Base-by-base conservation (phyloP, 2,888 invertebrate genomes). In the Melanostoma mellinum region DNA sequence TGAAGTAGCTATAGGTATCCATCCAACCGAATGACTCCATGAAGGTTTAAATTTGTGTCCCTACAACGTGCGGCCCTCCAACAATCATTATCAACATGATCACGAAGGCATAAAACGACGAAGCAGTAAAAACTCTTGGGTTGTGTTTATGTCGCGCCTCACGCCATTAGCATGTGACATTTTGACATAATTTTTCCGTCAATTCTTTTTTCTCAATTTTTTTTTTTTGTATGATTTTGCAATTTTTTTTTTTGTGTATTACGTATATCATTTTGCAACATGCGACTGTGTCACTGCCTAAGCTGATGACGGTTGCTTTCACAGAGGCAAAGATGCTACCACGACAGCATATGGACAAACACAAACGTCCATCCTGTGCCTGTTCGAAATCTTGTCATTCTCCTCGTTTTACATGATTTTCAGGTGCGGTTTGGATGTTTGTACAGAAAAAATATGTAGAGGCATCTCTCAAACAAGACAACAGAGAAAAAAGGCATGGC, bases 111-210 rank as follows among this genome's bases (percentile, higher is more conserved):
- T 32, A 79, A 50, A 61, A 69, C 42, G 68, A 58, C 30, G 52
- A 63, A 61, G 68, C 40, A 58, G 4, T 52, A 60, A 46, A 52
- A 33, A 10, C 38, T 44, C 9, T 68, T 60, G 61, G 73, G 65
- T 75, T 60, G 44, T 69, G 68, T 71, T 71, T 68, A 75, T 68
- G 68, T 68, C 68, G 58, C 48, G 61, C 69, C 71, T 71, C 80
- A 75, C 75, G 80, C 75, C 65, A 80, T 80, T 80, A 80, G 65
- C 80, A 80, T 80, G 80, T 80, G 80, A 80, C 75, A 80, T 80
- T 80, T 75, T 80, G 80, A 80, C 80, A 80, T 72, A 75, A 80
- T 74, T 80, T 80, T 80, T 74, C 40, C 48, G 72, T 72, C 46
- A 67, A 40, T 58, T 4, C 5, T 55, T 9, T 55, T 38, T 35